Percentiles rank a stretch among this genome's conserved stretches.
phyloP scores from a whole-genome alignment of 2,113 vertebrate genomes.

The Sturnus vulgaris region DNA sequence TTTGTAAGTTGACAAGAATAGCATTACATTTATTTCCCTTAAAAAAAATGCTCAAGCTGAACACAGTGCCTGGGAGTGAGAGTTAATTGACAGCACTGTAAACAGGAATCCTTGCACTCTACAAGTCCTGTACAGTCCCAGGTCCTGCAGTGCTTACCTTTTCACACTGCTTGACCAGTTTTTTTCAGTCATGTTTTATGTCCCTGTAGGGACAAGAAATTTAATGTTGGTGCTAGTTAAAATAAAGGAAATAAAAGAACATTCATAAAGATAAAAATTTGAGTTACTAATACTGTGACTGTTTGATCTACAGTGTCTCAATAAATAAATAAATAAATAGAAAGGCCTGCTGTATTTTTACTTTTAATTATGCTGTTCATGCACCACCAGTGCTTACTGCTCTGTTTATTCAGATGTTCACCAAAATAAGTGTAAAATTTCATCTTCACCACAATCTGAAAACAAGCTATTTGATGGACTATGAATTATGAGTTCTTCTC shows the following conservation, averaged over 20 bases:
- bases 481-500: background rate
- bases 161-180: background rate
- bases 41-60: background rate
- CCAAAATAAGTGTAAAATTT: background rate
- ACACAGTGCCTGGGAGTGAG: background rate
- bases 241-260: background rate
- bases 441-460: background rate
- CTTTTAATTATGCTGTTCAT: background rate
- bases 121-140: background rate
- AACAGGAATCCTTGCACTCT: background rate
- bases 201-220: background rate
- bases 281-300: background rate
- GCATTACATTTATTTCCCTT: constrained; percentile 5
- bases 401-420: background rate
- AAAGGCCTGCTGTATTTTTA: background rate
- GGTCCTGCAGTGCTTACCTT: background rate
- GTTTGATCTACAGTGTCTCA: background rate
- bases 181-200: background rate
- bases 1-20: constrained; percentile 37
- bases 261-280: background rate
- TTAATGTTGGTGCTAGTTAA: background rate
- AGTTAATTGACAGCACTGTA: background rate
- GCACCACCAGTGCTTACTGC: background rate
- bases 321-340: background rate
- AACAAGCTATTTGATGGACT: background rate